Base-by-base conservation (phyloP, 2,888 invertebrate species). In the Cerastoderma edule region DNA sequence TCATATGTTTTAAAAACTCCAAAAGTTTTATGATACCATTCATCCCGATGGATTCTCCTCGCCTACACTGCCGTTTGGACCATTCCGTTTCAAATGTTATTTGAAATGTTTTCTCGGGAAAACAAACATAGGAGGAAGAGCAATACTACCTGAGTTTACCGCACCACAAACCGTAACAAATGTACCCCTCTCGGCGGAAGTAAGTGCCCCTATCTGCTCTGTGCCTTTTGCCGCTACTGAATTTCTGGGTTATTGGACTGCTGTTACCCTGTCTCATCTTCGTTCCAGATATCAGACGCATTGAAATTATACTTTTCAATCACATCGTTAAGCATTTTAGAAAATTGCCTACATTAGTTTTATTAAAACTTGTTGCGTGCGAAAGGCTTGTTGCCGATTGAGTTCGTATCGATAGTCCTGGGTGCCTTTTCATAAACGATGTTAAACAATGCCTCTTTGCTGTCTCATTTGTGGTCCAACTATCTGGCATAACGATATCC, bases 291-390 rank as follows among this genome's bases (percentile, higher is more conserved):
- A 35, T 65, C 28, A 6, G 28, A 16, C 6, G 64, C 44, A 16
- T 22, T 6, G 13, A 71, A 54, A 6, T 39, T 22, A 28, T 54
- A 13, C 27, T 46, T 22, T 4, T 54, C 53, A 28, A 68, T 68
- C 1, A 68, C 46, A 4, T 16, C 24, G 35, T 8, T 65, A 13
- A 80, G 65, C 4, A 76, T 80, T 13, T 63, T 48, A 46, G 75
- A 84, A 27, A 78, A 83, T 0, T 44, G 6, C 5, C 33, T 1
- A 83, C 80, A 65, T 80, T 80, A 8, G 35, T 32, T 32, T 56
- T 39, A 33, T 84, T 83, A 39, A 83, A 83, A 22, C 66, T 72
- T 30, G 84, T 77, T 57, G 80, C 79, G 4, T 79, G 32, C 1
- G 70, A 54, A 6, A 83, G 35, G 54, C 72, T 71, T 30, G 65